Conservation (phyloP, 2,888 invertebrate species). For the Ctena decussata region DNA sequence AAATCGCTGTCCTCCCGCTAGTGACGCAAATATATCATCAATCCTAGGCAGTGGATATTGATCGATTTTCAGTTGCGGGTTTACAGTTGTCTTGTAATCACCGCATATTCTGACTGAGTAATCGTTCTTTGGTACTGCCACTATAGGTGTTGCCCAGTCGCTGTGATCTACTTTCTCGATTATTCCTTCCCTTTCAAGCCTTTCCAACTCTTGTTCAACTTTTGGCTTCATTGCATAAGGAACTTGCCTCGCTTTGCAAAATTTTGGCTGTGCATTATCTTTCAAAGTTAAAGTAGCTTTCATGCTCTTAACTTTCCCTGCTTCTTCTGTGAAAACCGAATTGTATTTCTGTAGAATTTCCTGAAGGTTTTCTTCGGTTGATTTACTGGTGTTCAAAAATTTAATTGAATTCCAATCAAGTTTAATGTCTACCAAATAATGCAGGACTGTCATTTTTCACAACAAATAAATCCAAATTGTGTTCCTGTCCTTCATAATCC, state of each 20-base stretch:
- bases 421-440: conserved; percentile 11
- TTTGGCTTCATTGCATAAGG: conserved; percentile 47
- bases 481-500: background rate
- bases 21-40: conserved; percentile 69
- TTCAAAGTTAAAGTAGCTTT: conserved; percentile 33
- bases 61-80: conserved; percentile 73
- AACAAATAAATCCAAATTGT: too few relatives aligned
- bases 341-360: conserved; percentile 2
- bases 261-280: conserved; percentile 36
- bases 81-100: conserved; percentile 72
- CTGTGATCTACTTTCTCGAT: conserved; percentile 43
- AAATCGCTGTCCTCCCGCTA: conserved; percentile 55
- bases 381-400: background rate
- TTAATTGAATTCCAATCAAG: too few relatives aligned
- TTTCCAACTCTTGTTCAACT: conserved; percentile 34
- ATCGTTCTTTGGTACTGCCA: conserved; percentile 62
- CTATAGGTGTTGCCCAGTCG: conserved; percentile 68
- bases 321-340: conserved; percentile 9
- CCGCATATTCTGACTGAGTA: conserved; percentile 68
- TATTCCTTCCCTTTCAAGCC: conserved; percentile 38
- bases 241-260: conserved; percentile 38
- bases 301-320: conserved; percentile 4
- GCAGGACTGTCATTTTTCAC: background rate
- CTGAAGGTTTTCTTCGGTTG: background rate
- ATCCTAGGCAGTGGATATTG: conserved; percentile 72